Conservation (phyloP, 2,113 vertebrate genomes). For the Acanthisitta chloris region DNA sequence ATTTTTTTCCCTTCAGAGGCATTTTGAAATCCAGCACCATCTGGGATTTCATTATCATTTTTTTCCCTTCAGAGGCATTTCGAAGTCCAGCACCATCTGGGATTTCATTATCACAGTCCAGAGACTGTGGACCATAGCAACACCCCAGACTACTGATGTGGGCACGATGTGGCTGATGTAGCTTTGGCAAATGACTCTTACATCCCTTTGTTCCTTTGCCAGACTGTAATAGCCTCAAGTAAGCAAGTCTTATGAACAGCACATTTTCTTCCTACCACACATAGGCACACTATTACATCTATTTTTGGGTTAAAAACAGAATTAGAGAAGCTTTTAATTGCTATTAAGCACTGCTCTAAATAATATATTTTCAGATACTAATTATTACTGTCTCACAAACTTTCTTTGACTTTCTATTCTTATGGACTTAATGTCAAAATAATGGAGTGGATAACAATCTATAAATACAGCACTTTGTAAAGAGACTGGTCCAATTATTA, state of each 20-base stretch:
- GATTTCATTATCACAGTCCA: background rate
- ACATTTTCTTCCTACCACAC: background rate
- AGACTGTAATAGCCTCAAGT: background rate
- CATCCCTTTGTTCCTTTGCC: background rate
- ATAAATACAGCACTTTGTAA: background rate
- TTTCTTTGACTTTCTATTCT: background rate
- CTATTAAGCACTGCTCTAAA: background rate
- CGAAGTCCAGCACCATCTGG: background rate
- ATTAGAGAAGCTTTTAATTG: background rate
- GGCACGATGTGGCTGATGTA: background rate
- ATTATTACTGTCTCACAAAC: background rate
- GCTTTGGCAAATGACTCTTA: background rate
- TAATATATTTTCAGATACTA: background rate
- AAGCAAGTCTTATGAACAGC: background rate
- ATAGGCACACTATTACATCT: background rate
- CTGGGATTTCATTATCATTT: background rate
- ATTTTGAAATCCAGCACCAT: background rate
- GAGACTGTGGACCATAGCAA: background rate
- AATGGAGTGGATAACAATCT: background rate
- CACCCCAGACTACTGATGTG: background rate
- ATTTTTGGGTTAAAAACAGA: background rate
- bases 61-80: background rate
- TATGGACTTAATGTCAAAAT: background rate
- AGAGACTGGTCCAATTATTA: background rate
- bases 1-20: background rate